phyloP scores from a whole-genome alignment of 2,113 vertebrate species.

The Callospermophilus lateralis region DNA sequence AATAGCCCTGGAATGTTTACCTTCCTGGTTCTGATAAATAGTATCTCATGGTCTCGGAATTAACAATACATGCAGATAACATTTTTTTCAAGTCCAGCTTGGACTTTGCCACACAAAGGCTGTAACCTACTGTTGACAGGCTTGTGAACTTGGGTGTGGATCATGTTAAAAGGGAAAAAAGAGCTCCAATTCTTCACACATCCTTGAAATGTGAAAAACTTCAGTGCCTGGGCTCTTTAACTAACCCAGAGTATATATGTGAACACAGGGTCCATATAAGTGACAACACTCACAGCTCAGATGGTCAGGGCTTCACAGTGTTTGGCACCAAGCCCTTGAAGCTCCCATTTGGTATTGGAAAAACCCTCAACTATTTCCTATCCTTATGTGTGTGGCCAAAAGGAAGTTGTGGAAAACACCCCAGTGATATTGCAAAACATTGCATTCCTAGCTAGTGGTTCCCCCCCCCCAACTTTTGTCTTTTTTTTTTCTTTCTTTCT shows the following conservation, averaged over 20 bases:
- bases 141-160: background rate
- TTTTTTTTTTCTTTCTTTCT: background rate
- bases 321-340: constrained; percentile 32
- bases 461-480: background rate
- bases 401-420: constrained; percentile 33
- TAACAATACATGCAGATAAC: constrained; percentile 46
- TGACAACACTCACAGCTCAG: background rate
- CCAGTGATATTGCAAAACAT: background rate
- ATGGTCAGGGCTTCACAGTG: background rate
- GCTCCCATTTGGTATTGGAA: constrained; percentile 47
- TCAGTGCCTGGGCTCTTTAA: background rate
- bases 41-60: background rate
- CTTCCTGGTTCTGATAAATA: constrained; percentile 38
- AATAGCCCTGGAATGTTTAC: background rate
- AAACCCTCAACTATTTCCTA: constrained; percentile 58
- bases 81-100: background rate
- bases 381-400: background rate
- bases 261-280: background rate
- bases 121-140: background rate
- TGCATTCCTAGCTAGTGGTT: background rate
- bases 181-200: constrained; percentile 13
- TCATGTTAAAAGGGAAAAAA: background rate
- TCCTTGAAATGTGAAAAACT: constrained; percentile 8
- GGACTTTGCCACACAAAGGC: constrained; percentile 52
- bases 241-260: background rate